Evolutionary conservation across 2,888 invertebrate genomes (phyloP), one percentile per base, ranked within the genome.

Genomic region (Hemithea aestivaria): DNA sequence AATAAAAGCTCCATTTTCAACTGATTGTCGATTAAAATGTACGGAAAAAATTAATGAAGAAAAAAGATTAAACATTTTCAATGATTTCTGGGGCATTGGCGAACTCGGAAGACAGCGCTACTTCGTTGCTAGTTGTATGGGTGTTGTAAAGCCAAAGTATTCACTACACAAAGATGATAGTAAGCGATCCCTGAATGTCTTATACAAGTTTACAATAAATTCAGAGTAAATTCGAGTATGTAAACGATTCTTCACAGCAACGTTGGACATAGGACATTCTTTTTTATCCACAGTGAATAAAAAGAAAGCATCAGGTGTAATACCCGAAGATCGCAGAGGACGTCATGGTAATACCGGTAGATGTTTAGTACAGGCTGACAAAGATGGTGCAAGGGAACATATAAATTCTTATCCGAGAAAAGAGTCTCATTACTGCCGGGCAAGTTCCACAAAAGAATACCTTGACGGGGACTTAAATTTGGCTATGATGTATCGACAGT

Each of bases 261-360:
- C 38, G 6, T 28, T 35, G 10, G 24, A 35, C 20, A 28, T 35
- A 12, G 26, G 31, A 16, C 35, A 35, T 10, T 35, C 35, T 6
- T 40, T 40, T 40, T 35, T 40, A 22, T 27, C 34, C 1, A 38
- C 31, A 22, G 27, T 38, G 4, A 31, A 32, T 27, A 38, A 38
- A 38, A 34, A 25, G 26, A 21, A 22, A 32, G 23, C 7, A 21
- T 16, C 16, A 5, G 16, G 16, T 5, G 16, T 16, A 16, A 16
- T 26, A 2, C 6, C n/a, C 9, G 26, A 26, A 26, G 26, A 26
- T 9, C 26, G n/a, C 9, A 26, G 26, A 10, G 10, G 26, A 26
- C 26, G 26, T 26, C 26, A 26, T 9, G 26, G 26, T 9, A 26
- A 26, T 26, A 16, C 16, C 5, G 16, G 16, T 4, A 16, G 16